Conservation (phyloP, 2,888 invertebrate genomes). For the Lasius platythorax region DNA sequence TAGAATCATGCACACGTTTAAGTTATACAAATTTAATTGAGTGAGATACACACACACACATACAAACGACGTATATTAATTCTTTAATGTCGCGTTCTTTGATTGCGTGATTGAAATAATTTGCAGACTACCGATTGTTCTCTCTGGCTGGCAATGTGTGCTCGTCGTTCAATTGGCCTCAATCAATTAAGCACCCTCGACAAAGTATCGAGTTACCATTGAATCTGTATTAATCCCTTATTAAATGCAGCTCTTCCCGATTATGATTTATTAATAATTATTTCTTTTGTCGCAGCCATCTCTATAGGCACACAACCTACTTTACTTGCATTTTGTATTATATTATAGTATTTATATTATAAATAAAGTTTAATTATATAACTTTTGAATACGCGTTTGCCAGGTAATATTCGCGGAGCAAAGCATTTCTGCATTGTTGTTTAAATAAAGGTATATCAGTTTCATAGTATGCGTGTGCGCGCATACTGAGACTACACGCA, state of each 20-base stretch:
- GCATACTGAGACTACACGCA: neutral
- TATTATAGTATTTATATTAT: constrained; percentile 50
- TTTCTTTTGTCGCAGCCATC: constrained; percentile 6
- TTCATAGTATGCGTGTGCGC: constrained; percentile 73
- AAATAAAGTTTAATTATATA: constrained; percentile 85
- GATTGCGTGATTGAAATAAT: constrained; percentile 15
- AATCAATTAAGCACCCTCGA: constrained; percentile 74
- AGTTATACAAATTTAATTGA: neutral
- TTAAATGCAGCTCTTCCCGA: constrained; percentile 54
- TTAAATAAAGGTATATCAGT: constrained; percentile 84
- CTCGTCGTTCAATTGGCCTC: constrained; percentile 74
- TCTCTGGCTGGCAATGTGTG: constrained; percentile 41
- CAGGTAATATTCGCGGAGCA: constrained; percentile 85
- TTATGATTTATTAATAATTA: constrained; percentile 32
- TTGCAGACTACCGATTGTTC: neutral
- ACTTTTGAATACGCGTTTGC: constrained; percentile 84
- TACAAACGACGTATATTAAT: neutral
- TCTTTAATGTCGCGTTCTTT: neutral
- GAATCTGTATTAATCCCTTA: constrained; percentile 65
- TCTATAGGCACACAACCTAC: neutral
- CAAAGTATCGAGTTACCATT: constrained; percentile 75
- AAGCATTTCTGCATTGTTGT: constrained; percentile 84
- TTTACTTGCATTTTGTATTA: constrained; percentile 8
- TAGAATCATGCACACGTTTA: neutral
- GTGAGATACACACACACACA: neutral